These are phyloP conservation scores for Podarcis siculus DNA, from an alignment of 2,797 vertebrate species.

Conservation along the genomic window DNA sequence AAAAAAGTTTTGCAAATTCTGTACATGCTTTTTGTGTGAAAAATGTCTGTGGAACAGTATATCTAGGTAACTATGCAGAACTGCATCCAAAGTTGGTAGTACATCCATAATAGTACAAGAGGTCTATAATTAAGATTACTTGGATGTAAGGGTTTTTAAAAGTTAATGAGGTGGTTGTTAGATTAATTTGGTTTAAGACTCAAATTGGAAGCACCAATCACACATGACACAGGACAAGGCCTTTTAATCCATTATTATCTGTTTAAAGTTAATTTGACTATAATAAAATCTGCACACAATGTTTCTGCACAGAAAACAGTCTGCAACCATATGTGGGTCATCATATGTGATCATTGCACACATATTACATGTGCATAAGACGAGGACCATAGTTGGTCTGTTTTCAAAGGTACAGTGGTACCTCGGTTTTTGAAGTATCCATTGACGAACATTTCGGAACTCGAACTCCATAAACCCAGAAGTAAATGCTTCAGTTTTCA, in stretches of 20 bases:
- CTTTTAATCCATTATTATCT: conserved; percentile 93
- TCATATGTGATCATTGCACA: not conserved
- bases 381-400: not conserved
- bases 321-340: not conserved
- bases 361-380: not conserved
- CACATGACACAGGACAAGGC: conserved; percentile 83
- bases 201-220: conserved; percentile 80
- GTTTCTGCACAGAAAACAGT: not conserved
- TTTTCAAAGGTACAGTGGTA: too few relatives aligned
- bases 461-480: too few relatives aligned
- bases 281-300: not conserved
- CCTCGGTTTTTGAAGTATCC: too few relatives aligned
- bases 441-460: too few relatives aligned
- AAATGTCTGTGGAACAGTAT: not conserved
- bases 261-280: conserved; percentile 58
- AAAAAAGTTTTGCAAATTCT: not conserved
- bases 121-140: conserved; percentile 83
- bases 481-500: too few relatives aligned
- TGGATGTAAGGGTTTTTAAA: conserved; percentile 80
- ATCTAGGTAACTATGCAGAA: conserved; percentile 40
- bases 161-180: conserved; percentile 89
- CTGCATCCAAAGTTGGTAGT: conserved; percentile 42
- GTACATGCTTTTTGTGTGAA: not conserved
- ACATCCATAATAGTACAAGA: conserved; percentile 42
- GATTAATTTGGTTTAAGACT: conserved; percentile 88